These are phyloP conservation scores for Drosophila subpulchrella DNA, from an alignment of 1,140 invertebrate genomes.

Conservation along the genomic window DNA sequence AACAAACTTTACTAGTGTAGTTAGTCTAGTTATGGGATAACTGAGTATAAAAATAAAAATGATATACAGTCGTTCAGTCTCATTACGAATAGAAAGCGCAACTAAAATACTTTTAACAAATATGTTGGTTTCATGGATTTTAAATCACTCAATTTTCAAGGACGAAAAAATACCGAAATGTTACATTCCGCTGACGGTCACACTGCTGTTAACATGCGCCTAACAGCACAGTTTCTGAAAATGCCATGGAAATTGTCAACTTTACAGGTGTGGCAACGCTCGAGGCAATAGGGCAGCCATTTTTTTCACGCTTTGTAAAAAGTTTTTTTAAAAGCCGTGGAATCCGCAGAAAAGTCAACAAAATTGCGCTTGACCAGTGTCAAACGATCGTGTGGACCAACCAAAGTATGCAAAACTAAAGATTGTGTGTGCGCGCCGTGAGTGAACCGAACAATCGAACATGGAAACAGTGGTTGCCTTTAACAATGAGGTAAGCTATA, in stretches of 20 bases:
- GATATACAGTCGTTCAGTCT: too few species aligned
- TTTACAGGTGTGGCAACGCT: conserved; percentile 26
- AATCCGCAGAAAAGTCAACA: conserved; percentile 39
- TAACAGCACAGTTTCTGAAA: neutral
- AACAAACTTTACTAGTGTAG: too few species aligned
- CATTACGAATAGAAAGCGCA: too few species aligned
- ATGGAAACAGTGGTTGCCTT: conserved; percentile 84
- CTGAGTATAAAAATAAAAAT: too few species aligned
- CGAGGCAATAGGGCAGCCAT: conserved; percentile 63
- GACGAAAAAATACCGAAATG: neutral
- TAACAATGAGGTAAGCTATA: conserved; percentile 82
- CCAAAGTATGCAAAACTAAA: conserved; percentile 69
- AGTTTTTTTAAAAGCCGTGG: conserved; percentile 57
- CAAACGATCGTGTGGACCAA: conserved; percentile 36
- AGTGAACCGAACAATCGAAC: conserved; percentile 49
- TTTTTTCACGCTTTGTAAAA: conserved; percentile 76
- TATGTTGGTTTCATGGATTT: too few species aligned
- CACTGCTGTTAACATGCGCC: neutral
- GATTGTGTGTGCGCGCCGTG: conserved; percentile 63
- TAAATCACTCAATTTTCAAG: neutral
- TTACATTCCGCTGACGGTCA: neutral
- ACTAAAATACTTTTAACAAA: too few species aligned
- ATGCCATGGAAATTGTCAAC: conserved; percentile 4
- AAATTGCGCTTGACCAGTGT: conserved; percentile 11
- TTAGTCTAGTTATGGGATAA: too few species aligned